phyloP scores from a whole-genome alignment of 2,797 vertebrate species.

The Pampus argenteus region DNA sequence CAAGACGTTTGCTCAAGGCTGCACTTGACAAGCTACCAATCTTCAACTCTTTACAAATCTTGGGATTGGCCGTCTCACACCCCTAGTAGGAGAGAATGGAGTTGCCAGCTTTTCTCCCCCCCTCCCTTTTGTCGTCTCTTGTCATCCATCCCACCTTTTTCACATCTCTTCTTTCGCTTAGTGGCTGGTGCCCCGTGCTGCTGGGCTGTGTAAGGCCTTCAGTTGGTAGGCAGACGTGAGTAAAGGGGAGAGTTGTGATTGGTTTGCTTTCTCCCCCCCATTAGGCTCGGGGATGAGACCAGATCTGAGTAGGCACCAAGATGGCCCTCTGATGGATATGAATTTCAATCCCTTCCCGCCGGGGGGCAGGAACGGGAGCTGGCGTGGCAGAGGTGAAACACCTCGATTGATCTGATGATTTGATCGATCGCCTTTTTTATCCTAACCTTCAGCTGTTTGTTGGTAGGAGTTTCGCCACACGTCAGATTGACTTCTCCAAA shows the following conservation, averaged over 20 bases:
- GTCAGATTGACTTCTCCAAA: conserved; percentile 14
- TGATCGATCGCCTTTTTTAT: conserved; percentile 55
- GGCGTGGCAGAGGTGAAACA: conserved; percentile 83
- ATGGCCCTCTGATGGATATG: conserved; percentile 85
- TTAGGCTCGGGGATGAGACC: conserved; percentile 82
- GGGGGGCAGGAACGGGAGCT: conserved; percentile 81
- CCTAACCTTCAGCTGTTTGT: conserved; percentile 40
- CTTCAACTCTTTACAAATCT: conserved; percentile 27
- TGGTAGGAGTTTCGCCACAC: conserved; percentile 29
- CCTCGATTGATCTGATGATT: conserved; percentile 73
- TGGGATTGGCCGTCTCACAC: conserved; percentile 43
- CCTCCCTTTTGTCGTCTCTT: conserved; percentile 22
- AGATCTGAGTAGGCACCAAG: conserved; percentile 83
- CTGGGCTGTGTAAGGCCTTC: conserved; percentile 56
- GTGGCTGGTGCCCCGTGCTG: conserved; percentile 60
- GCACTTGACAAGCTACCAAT: conserved; percentile 37
- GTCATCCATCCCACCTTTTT: conserved; percentile 44
- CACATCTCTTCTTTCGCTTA: conserved; percentile 52
- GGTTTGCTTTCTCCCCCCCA: conserved; percentile 81
- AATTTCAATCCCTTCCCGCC: conserved; percentile 84
- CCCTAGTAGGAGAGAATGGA: conserved; percentile 25
- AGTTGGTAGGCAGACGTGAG: conserved; percentile 33
- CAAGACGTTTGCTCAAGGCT: conserved; percentile 55
- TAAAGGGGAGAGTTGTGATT: conserved; percentile 74
- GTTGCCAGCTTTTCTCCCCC: conserved; percentile 18